phyloP scores from a whole-genome alignment of 2,113 vertebrate species.

The Syrmaticus mikado region DNA sequence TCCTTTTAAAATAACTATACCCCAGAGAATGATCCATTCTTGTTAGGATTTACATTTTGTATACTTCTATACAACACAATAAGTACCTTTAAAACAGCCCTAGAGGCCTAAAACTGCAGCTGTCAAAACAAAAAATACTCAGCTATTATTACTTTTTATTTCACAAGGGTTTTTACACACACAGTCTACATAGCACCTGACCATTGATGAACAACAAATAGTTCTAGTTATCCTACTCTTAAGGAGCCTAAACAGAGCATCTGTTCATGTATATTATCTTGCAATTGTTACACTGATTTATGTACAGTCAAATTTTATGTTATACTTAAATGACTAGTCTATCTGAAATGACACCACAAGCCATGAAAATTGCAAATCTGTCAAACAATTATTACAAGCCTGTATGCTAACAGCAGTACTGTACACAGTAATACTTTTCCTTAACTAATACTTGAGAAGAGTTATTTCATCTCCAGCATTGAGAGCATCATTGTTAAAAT shows the following conservation, averaged over 20 bases:
- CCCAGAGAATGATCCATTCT: neutral
- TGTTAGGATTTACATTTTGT: neutral
- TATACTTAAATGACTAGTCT: neutral
- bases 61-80: neutral
- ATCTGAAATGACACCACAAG: neutral
- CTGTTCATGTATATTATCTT: neutral
- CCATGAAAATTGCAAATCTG: neutral
- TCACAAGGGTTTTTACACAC: neutral
- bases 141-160: neutral
- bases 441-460: neutral
- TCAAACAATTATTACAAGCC: neutral
- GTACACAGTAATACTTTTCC: neutral
- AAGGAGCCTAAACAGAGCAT: neutral
- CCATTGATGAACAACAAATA: neutral
- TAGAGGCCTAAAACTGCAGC: neutral
- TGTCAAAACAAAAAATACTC: neutral
- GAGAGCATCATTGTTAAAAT: neutral
- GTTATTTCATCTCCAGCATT: neutral
- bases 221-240: neutral
- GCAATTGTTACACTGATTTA: neutral
- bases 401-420: neutral
- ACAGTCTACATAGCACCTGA: neutral
- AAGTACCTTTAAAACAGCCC: neutral
- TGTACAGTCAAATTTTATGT: neutral
- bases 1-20: neutral